Conservation (phyloP, 2,888 invertebrate species). For the Galerucella calmariensis region DNA sequence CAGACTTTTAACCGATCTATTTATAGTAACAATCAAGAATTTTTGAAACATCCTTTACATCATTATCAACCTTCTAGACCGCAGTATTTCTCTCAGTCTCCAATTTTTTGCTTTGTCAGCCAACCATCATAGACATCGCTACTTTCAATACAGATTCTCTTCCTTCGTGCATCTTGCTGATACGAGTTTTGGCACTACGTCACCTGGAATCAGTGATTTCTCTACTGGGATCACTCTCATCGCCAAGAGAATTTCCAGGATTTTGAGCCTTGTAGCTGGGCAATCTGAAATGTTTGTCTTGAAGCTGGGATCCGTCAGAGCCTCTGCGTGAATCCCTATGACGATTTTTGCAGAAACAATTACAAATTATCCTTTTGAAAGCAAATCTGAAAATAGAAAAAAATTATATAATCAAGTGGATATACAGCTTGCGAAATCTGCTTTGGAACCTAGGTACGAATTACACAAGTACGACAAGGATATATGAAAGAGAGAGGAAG, state of each 20-base stretch:
- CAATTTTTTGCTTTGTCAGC: slow-evolving; percentile 56
- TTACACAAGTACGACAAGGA: too few relatives aligned
- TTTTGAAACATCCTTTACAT: too few relatives aligned
- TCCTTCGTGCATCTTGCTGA: slow-evolving; percentile 49
- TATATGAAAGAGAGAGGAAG: too few relatives aligned
- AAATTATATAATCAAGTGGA: background rate
- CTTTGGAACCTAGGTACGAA: too few relatives aligned
- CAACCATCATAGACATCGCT: slow-evolving; percentile 62
- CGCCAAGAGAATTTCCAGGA: slow-evolving; percentile 68
- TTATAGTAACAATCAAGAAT: too few relatives aligned
- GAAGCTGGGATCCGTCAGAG: slow-evolving; percentile 68
- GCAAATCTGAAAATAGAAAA: slow-evolving; percentile 67
- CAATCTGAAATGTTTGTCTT: slow-evolving; percentile 67
- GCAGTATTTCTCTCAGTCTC: slow-evolving; percentile 27
- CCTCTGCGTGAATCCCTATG: slow-evolving; percentile 66
- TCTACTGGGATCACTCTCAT: slow-evolving; percentile 68
- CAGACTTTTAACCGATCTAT: too few relatives aligned
- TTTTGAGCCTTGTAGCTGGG: slow-evolving; percentile 70
- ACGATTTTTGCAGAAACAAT: slow-evolving; percentile 76
- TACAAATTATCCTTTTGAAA: slow-evolving; percentile 91
- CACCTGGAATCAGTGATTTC: slow-evolving; percentile 67
- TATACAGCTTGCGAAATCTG: too few relatives aligned
- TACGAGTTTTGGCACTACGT: slow-evolving; percentile 42
- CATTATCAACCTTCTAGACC: background rate
- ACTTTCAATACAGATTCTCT: slow-evolving; percentile 60